Conservation (phyloP, 2,888 invertebrate genomes). For the Ditula angustiorana region DNA sequence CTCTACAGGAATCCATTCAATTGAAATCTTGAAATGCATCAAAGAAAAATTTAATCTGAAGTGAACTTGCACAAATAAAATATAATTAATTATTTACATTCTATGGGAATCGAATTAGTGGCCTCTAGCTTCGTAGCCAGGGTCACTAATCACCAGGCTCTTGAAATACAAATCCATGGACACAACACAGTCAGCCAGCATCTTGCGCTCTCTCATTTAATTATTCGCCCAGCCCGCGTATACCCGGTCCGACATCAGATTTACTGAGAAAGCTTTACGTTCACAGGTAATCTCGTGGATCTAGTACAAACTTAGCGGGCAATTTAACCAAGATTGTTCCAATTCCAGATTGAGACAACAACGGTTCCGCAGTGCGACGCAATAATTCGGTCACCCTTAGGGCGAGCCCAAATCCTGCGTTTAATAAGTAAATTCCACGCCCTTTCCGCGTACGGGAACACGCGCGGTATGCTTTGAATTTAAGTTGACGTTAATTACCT, state of each 20-base stretch:
- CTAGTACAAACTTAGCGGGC: constrained; percentile 17
- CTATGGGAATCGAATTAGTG: too few relatives aligned
- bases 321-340: constrained; percentile 36
- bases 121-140: too few relatives aligned
- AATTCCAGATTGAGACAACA: constrained; percentile 47
- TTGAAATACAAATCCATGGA: neutral
- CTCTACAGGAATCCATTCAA: too few relatives aligned
- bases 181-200: neutral
- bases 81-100: too few relatives aligned
- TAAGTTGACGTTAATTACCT: constrained; percentile 13
- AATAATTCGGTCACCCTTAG: constrained; percentile 58
- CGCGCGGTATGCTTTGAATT: constrained; percentile 27
- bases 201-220: neutral
- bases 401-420: constrained; percentile 49
- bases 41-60: too few relatives aligned
- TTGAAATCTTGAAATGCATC: too few relatives aligned
- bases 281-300: constrained; percentile 8
- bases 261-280: constrained; percentile 3
- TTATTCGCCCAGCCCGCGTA: neutral
- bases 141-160: too few relatives aligned
- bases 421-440: constrained; percentile 61
- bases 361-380: constrained; percentile 70
- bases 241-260: neutral
- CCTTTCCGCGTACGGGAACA: constrained; percentile 43
- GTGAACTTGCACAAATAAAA: too few relatives aligned